Evolutionary conservation across 2,113 vertebrate genomes (phyloP).

Genomic region (Eubucco bourcierii): DNA sequence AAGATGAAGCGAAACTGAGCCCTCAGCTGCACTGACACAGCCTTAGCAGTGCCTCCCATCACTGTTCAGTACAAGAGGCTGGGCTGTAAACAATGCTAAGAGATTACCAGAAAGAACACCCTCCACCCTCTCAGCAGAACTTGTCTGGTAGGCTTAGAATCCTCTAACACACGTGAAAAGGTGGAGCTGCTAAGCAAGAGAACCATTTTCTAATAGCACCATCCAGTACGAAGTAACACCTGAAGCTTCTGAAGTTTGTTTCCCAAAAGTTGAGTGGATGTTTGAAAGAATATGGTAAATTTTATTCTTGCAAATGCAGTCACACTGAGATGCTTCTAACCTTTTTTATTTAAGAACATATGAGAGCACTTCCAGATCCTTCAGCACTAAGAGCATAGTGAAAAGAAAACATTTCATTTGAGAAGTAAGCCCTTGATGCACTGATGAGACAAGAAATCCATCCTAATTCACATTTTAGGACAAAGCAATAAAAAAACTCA

Average conservation of each 20-base stretch:
- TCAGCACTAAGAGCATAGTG: background rate
- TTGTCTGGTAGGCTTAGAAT: background rate
- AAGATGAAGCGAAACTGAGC: background rate
- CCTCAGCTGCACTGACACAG: background rate
- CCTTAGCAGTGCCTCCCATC: background rate
- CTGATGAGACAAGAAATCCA: background rate
- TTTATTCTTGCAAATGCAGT: background rate
- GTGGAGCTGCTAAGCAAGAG: background rate
- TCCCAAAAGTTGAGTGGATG: background rate
- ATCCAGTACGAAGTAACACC: background rate
- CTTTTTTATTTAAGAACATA: background rate
- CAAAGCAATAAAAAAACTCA: background rate
- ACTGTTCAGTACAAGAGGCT: background rate
- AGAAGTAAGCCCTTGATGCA: background rate
- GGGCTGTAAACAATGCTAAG: background rate
- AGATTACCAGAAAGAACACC: background rate
- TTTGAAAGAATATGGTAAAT: background rate
- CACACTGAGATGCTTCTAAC: background rate
- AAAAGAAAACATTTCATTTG: conserved; percentile 25
- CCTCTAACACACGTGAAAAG: background rate
- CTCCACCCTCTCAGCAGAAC: background rate
- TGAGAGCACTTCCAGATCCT: background rate
- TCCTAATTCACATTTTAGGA: background rate
- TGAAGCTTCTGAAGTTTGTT: background rate
- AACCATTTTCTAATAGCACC: background rate